Evolutionary conservation across 2,113 vertebrate species (phyloP).

Genomic region (Pollachius pollachius): DNA sequence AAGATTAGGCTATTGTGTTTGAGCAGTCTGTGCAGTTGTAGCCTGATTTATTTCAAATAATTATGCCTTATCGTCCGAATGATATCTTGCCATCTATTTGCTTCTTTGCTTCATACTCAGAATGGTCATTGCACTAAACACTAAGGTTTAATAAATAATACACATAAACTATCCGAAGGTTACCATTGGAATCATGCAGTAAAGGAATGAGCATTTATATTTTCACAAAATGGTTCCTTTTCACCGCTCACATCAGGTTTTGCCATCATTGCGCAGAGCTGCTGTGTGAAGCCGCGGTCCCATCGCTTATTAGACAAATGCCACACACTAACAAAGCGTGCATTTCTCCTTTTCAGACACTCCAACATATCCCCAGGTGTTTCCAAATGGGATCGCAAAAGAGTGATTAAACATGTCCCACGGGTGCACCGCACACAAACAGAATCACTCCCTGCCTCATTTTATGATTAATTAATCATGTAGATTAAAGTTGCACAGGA

Average conservation of each 20-base stretch:
- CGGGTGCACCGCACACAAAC: conserved; percentile 72
- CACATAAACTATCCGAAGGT: not conserved
- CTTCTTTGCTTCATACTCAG: not conserved
- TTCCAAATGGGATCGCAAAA: conserved; percentile 88
- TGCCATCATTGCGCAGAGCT: conserved; percentile 25
- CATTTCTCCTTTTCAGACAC: conserved; percentile 85
- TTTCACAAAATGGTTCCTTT: conserved; percentile 39
- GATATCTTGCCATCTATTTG: no score
- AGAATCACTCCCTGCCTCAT: conserved; percentile 93
- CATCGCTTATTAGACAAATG: conserved; percentile 88
- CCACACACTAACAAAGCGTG: conserved; percentile 86
- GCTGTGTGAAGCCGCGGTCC: conserved; percentile 21
- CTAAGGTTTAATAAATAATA: not conserved
- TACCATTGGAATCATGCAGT: conserved; percentile 4
- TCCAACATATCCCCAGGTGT: conserved; percentile 89
- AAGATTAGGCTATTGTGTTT: no score
- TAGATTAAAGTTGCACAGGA: conserved; percentile 94
- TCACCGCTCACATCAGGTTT: conserved; percentile 39
- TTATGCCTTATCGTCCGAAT: no score
- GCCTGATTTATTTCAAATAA: no score
- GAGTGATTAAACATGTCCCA: conserved; percentile 90
- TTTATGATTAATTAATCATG: conserved; percentile 97
- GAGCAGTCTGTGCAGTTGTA: no score
- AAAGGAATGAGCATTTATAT: conserved; percentile 46
- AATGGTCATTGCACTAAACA: conserved; percentile 20